A percentile compares a stretch with the other conserved stretches of the same genome.
Conservation (phyloP, 2,113 vertebrate genomes). For the Thinocorus orbignyianus region DNA sequence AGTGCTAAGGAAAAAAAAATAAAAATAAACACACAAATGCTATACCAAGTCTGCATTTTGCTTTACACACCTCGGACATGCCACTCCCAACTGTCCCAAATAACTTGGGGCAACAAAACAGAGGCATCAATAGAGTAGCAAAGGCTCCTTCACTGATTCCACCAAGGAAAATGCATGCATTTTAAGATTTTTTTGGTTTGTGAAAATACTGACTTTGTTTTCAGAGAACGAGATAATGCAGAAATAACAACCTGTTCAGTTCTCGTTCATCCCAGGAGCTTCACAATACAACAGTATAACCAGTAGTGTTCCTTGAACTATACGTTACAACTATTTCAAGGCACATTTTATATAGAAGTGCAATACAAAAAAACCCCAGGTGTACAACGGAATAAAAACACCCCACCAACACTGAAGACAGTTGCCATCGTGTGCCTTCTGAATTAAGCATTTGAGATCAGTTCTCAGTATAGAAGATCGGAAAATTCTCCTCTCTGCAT, state of each 20-base stretch:
- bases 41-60: constrained; percentile 48
- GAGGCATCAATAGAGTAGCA: constrained; percentile 42
- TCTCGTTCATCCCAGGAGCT: constrained; percentile 65
- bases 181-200: not conserved
- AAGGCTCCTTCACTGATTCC: constrained; percentile 66
- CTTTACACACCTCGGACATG: constrained; percentile 64
- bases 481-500: constrained; percentile 59
- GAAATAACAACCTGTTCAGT: constrained; percentile 50
- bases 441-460: constrained; percentile 34
- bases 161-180: constrained; percentile 60
- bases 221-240: constrained; percentile 62
- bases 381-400: constrained; percentile 76
- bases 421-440: constrained; percentile 67
- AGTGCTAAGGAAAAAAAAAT: not conserved
- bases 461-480: constrained; percentile 40
- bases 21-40: constrained; percentile 45
- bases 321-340: constrained; percentile 76
- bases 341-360: constrained; percentile 77
- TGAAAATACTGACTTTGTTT: constrained; percentile 37
- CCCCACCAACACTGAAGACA: constrained; percentile 73
- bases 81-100: constrained; percentile 55
- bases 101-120: constrained; percentile 66
- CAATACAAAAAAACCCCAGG: constrained; percentile 70
- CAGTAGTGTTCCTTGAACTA: constrained; percentile 73
- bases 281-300: constrained; percentile 72